Conservation (phyloP, 1,140 invertebrate species). For the Apolygus lucorum region DNA sequence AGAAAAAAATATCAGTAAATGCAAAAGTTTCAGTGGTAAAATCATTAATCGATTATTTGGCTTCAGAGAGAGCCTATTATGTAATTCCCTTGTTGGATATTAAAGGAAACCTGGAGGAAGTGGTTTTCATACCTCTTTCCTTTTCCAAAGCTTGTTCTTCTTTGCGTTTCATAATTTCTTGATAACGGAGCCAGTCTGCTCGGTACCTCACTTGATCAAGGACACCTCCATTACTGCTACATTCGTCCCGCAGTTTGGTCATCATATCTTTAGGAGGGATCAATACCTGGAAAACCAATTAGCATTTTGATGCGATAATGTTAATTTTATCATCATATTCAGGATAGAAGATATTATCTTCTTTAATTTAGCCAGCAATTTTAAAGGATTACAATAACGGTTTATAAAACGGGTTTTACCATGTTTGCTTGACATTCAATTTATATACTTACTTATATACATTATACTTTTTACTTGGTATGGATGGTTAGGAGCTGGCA, state of each 20-base stretch:
- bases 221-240: slow-evolving; percentile 61
- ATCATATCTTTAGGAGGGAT: slow-evolving; percentile 89
- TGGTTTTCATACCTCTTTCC: slow-evolving; percentile 75
- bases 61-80: not conserved
- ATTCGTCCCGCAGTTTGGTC: slow-evolving; percentile 68
- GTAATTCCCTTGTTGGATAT: too few relatives aligned
- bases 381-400: too few relatives aligned
- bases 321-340: too few relatives aligned
- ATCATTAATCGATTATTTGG: too few relatives aligned
- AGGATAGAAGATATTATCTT: too few relatives aligned
- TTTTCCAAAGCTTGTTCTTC: slow-evolving; percentile 92
- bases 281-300: slow-evolving; percentile 52
- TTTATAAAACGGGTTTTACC: too few relatives aligned
- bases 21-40: slow-evolving; percentile 20
- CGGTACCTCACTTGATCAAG: slow-evolving; percentile 88
- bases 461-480: too few relatives aligned
- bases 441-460: too few relatives aligned
- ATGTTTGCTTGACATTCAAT: too few relatives aligned
- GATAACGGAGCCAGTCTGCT: slow-evolving; percentile 92
- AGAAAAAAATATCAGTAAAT: slow-evolving; percentile 3
- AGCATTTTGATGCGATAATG: not conserved
- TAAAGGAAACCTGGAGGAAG: too few relatives aligned
- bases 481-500: too few relatives aligned
- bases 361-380: too few relatives aligned
- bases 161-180: slow-evolving; percentile 80